Conservation (phyloP, 1,140 invertebrate species). For the Aphelinus atriplicis region DNA sequence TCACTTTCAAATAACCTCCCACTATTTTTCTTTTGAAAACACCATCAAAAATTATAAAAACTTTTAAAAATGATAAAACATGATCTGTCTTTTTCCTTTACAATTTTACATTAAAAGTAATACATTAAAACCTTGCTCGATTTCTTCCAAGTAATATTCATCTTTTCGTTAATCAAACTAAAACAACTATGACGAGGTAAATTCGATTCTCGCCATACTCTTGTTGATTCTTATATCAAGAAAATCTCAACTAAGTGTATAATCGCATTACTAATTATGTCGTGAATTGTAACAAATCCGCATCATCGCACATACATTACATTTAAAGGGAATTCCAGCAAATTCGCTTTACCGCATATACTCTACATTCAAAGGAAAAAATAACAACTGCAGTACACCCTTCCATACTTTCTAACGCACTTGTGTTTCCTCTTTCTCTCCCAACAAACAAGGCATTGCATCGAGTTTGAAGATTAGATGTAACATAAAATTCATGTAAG, state of each 20-base stretch:
- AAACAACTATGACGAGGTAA: constrained; percentile 20
- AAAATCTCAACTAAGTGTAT: constrained; percentile 22
- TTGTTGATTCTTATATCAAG: constrained; percentile 31
- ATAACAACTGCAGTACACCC: constrained; percentile 23
- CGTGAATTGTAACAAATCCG: neutral
- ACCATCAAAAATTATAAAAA: too few species aligned
- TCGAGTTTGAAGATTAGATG: neutral
- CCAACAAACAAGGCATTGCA: constrained; percentile 34
- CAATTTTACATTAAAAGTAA: too few species aligned
- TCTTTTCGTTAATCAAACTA: constrained; percentile 7
- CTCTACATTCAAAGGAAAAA: constrained; percentile 25
- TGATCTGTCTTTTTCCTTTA: too few species aligned
- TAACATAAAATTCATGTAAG: constrained; percentile 20
- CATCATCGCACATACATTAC: constrained; percentile 6
- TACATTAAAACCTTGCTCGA: constrained; percentile 12
- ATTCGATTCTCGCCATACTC: constrained; percentile 20
- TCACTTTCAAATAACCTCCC: too few species aligned
- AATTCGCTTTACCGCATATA: neutral
- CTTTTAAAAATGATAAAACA: too few species aligned
- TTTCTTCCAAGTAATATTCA: neutral
- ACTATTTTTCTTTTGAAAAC: too few species aligned
- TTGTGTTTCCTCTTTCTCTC: constrained; percentile 17
- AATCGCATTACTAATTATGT: constrained; percentile 8
- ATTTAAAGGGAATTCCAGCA: too few species aligned
- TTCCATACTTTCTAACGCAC: constrained; percentile 10